Evolutionary conservation across 1,140 invertebrate genomes (phyloP).

Genomic region (Drosophila nikananu): DNA sequence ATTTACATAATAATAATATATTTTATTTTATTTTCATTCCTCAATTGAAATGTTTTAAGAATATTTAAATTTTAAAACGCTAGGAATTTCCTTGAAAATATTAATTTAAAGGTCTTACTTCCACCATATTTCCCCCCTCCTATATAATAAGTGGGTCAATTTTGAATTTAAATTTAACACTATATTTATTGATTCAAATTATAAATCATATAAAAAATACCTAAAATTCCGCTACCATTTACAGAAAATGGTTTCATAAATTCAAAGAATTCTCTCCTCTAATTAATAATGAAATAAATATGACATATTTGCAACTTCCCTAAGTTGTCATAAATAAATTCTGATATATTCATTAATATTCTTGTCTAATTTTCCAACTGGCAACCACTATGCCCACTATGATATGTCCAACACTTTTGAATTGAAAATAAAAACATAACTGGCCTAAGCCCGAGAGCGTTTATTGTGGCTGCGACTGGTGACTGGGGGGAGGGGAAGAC

Average conservation of each 20-base stretch:
- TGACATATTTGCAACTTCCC: neutral
- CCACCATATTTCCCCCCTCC: too few species aligned
- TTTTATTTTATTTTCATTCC: too few species aligned
- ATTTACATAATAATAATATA: too few species aligned
- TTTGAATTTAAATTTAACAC: neutral
- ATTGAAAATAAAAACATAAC: constrained; percentile 67
- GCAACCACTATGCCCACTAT: constrained; percentile 20
- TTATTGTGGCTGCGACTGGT: constrained; percentile 32
- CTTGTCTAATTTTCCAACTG: too few species aligned
- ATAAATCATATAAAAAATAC: too few species aligned
- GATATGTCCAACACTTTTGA: constrained; percentile 53
- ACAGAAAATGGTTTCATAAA: neutral
- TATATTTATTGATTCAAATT: too few species aligned
- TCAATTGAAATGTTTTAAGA: too few species aligned
- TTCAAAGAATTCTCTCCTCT: neutral
- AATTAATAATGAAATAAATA: neutral
- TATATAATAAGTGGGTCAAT: neutral
- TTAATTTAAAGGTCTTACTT: too few species aligned
- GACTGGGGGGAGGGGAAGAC: neutral
- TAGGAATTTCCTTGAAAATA: too few species aligned
- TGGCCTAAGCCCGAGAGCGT: constrained; percentile 37
- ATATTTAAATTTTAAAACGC: too few species aligned
- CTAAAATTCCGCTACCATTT: too few species aligned
- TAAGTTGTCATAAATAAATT: too few species aligned
- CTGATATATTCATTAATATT: neutral